Evolutionary conservation across 2,113 vertebrate genomes (phyloP).

Genomic region (Eonycteris spelaea): DNA sequence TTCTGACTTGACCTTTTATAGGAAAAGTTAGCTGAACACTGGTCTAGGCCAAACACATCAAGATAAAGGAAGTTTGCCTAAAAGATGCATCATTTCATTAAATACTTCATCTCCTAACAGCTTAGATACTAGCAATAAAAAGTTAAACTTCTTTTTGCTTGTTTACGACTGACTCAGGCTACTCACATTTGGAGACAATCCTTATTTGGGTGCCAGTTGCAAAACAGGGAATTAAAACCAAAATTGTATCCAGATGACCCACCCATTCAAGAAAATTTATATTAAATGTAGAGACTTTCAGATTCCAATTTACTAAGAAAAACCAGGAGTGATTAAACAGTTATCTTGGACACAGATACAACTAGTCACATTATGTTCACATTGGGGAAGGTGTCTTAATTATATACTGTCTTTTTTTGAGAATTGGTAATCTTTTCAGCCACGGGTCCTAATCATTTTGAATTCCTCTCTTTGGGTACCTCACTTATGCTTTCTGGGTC

Average conservation of each 20-base stretch:
- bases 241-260: constrained; percentile 16
- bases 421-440: background rate
- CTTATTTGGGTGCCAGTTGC: background rate
- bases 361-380: background rate
- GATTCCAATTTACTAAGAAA: background rate
- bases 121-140: background rate
- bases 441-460: background rate
- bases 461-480: background rate
- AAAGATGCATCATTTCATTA: background rate
- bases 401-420: background rate
- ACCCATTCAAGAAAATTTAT: background rate
- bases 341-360: background rate
- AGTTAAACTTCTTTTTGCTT: background rate
- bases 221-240: background rate
- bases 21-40: background rate
- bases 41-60: background rate
- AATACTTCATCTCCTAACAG: background rate
- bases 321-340: background rate
- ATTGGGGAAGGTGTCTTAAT: background rate
- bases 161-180: background rate
- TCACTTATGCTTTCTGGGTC: background rate
- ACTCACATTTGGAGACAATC: background rate
- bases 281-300: background rate
- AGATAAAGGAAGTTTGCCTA: background rate
- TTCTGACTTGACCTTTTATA: background rate